Evolutionary conservation across 2,113 vertebrate species (phyloP).

Genomic region (Thamnophis sirtalis): DNA sequence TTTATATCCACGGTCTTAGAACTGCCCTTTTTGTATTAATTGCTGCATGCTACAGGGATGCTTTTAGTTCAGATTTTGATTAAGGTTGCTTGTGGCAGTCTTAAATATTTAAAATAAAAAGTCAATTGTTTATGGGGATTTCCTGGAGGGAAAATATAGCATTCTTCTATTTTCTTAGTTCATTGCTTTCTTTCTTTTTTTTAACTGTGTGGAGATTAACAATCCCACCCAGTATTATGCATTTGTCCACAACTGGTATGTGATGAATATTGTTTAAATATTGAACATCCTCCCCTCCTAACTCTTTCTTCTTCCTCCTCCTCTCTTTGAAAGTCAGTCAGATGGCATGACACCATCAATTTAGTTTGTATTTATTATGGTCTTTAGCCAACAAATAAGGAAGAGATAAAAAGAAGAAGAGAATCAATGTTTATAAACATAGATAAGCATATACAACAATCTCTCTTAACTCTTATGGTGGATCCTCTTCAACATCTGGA

Average conservation of each 20-base stretch:
- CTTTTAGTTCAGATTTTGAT: neutral
- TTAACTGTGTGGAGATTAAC: neutral
- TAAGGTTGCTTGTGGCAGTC: neutral
- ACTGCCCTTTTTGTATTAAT: neutral
- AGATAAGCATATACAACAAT: neutral
- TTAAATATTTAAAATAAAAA: neutral
- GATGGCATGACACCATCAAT: neutral
- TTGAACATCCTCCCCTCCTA: neutral
- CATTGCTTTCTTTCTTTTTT: neutral
- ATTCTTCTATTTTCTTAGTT: neutral
- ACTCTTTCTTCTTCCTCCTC: neutral
- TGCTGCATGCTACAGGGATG: neutral
- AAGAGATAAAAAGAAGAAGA: neutral
- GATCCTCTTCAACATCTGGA: neutral
- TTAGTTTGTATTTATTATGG: neutral
- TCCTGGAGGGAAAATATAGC: neutral
- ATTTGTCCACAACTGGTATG: neutral
- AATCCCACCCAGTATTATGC: neutral
- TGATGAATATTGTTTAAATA: neutral
- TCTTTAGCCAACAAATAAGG: neutral
- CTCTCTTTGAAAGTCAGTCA: neutral
- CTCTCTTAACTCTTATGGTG: neutral
- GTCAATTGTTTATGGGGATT: neutral
- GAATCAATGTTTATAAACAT: rapidly evolving
- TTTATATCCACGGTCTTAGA: neutral